A percentile compares a stretch with the other conserved stretches of the same genome.
These are phyloP conservation scores for Prostheceraeus crozeri DNA, from an alignment of 2,888 invertebrate genomes.

Conservation along the genomic window DNA sequence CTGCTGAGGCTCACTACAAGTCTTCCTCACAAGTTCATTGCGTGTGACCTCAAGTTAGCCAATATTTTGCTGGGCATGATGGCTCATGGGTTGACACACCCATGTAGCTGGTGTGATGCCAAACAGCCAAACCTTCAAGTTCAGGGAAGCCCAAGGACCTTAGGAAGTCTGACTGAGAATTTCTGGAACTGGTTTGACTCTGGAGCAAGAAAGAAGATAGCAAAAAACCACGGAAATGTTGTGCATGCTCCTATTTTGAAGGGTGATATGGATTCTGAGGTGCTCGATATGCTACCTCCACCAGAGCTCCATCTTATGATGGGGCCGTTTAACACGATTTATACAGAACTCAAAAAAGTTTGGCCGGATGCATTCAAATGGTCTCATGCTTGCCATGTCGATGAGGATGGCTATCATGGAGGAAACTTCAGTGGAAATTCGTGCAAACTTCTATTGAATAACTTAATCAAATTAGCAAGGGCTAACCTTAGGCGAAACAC, in stretches of 20 bases:
- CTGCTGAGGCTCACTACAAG: too few species aligned
- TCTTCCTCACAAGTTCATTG: too few species aligned
- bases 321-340: constrained; percentile 29
- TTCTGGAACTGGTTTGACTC: constrained; percentile 33
- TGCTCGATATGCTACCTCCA: constrained; percentile 30
- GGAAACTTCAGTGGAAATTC: constrained; percentile 34
- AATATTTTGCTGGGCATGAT: constrained; percentile 35
- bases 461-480: too few species aligned
- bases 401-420: constrained; percentile 31
- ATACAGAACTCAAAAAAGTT: constrained; percentile 30
- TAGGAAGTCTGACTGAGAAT: constrained; percentile 33
- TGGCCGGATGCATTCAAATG: constrained; percentile 28
- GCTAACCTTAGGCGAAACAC: too few species aligned
- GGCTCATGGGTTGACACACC: constrained; percentile 32
- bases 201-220: constrained; percentile 29
- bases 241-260: constrained; percentile 28
- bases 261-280: constrained; percentile 12
- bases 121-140: constrained; percentile 30
- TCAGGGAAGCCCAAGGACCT: constrained; percentile 29
- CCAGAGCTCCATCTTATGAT: constrained; percentile 31
- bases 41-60: constrained; percentile 33
- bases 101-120: constrained; percentile 34
- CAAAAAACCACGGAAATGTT: constrained; percentile 32
- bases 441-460: constrained; percentile 16
- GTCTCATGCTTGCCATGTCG: constrained; percentile 35